Percentiles rank a stretch among this genome's conserved stretches.
Evolutionary conservation across 2,888 invertebrate genomes (phyloP).

Genomic region (Eilema griseolum): DNA sequence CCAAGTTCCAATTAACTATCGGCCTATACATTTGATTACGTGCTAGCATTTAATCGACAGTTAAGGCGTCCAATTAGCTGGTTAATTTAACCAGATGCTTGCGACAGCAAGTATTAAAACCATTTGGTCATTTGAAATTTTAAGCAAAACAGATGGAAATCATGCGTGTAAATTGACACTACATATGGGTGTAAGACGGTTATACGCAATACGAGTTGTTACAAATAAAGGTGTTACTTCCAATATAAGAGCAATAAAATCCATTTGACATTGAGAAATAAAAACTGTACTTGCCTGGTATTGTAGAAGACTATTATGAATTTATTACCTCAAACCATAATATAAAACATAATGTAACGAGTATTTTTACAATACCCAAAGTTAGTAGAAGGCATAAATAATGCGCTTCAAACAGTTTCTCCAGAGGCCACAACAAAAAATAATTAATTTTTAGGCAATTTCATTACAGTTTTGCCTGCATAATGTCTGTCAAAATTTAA

Average conservation of each 20-base stretch:
- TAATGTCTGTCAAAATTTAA: conserved; percentile 29
- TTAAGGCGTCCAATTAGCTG: neutral
- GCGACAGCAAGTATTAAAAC: neutral
- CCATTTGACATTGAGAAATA: neutral
- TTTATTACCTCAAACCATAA: neutral
- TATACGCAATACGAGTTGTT: neutral
- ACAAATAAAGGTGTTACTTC: neutral
- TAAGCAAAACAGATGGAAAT: neutral
- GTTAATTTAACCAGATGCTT: neutral
- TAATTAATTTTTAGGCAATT: neutral
- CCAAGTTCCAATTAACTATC: neutral
- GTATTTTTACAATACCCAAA: no score
- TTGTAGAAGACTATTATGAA: neutral
- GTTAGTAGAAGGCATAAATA: no score
- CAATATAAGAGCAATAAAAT: neutral
- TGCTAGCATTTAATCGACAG: neutral
- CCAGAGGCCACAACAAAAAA: neutral
- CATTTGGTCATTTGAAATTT: neutral
- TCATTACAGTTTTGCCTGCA: neutral
- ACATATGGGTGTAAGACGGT: neutral
- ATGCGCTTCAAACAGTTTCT: neutral
- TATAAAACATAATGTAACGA: neutral
- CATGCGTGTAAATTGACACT: neutral
- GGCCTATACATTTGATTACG: neutral
- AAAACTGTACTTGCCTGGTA: neutral